phyloP scores from a whole-genome alignment of 2,113 vertebrate species.

The Cranoglanis bouderius region DNA sequence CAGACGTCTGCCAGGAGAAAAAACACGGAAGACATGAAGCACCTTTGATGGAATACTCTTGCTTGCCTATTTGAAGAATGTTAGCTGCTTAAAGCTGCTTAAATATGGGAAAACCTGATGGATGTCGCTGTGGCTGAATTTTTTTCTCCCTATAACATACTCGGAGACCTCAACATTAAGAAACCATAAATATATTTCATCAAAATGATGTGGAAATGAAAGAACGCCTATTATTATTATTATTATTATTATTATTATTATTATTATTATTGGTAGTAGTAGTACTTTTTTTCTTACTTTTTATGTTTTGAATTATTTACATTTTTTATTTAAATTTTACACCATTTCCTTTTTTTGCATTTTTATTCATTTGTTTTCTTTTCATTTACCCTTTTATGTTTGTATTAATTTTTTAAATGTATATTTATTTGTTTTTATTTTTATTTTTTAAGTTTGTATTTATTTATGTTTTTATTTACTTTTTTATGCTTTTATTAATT shows the following conservation, averaged over 20 bases:
- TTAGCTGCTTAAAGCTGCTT: neutral
- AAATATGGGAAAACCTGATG: neutral
- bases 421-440: neutral
- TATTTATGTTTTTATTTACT: neutral
- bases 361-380: neutral
- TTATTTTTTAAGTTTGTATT: neutral
- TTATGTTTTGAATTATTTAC: neutral
- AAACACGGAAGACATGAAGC: neutral
- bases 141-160: neutral
- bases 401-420: neutral
- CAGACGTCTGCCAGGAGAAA: slow-evolving; percentile 74
- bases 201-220: neutral
- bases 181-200: neutral
- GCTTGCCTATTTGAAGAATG: neutral
- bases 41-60: neutral
- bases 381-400: neutral
- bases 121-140: neutral
- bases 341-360: neutral
- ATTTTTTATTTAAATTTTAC: neutral
- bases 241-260: neutral
- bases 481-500: neutral
- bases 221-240: neutral
- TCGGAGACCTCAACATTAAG: neutral
- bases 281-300: neutral
- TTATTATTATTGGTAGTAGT: neutral